Conservation (phyloP, 2,797 vertebrate species). For the Allobates femoralis region DNA sequence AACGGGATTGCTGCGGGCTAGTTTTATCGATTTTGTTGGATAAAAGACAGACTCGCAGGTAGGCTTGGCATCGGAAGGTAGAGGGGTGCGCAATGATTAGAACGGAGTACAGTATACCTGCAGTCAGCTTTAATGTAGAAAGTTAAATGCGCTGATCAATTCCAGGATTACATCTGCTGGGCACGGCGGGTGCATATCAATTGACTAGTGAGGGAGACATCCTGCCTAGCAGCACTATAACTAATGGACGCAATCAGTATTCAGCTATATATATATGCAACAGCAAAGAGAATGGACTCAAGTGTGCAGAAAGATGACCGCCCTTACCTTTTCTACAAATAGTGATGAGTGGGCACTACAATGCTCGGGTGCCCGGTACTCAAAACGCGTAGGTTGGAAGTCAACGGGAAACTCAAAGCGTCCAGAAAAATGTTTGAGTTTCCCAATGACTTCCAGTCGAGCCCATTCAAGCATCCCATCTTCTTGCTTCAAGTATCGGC, state of each 20-base stretch:
- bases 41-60: slow-evolving; percentile 32
- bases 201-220: slow-evolving; percentile 11
- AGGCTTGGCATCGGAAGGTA: not conserved
- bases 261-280: no score
- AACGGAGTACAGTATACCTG: slow-evolving; percentile 10
- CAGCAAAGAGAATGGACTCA: no score
- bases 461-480: no score
- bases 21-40: slow-evolving; percentile 13
- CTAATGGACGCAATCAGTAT: not conserved
- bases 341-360: no score
- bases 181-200: slow-evolving; percentile 26
- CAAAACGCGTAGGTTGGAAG: no score
- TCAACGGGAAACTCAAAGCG: no score
- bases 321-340: no score
- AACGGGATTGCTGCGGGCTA: slow-evolving; percentile 18
- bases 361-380: no score
- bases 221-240: slow-evolving; percentile 4
- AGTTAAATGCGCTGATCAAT: slow-evolving; percentile 28
- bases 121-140: slow-evolving; percentile 30
- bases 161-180: slow-evolving; percentile 24
- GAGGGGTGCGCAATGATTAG: not conserved
- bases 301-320: no score
- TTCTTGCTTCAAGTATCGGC: no score
- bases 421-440: no score
- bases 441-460: no score